Conservation (phyloP, 2,113 vertebrate species). For the Microtus richardsoni region DNA sequence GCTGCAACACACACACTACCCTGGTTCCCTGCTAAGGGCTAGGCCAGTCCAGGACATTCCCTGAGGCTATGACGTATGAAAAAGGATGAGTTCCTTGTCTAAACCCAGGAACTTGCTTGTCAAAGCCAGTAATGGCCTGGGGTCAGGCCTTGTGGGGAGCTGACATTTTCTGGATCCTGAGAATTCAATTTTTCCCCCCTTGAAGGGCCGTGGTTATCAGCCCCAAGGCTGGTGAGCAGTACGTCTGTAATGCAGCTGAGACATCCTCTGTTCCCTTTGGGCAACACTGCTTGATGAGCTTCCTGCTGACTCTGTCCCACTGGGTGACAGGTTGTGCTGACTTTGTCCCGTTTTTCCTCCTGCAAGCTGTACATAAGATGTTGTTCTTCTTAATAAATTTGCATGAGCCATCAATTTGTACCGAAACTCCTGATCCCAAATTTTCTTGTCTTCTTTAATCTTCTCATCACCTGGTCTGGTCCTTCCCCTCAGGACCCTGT, state of each 20-base stretch:
- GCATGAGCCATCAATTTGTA: neutral
- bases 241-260: neutral
- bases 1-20: neutral
- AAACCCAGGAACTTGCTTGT: neutral
- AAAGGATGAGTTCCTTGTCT: neutral
- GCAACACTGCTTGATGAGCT: neutral
- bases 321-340: neutral
- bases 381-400: neutral
- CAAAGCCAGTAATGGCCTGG: neutral
- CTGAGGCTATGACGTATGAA: neutral
- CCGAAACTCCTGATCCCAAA: neutral
- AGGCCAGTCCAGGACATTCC: neutral
- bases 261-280: neutral
- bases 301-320: neutral
- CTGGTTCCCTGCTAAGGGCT: neutral
- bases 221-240: neutral
- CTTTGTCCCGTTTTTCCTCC: neutral
- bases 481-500: neutral
- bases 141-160: neutral
- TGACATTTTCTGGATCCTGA: neutral
- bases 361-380: neutral
- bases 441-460: neutral
- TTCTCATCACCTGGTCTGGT: neutral
- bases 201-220: neutral
- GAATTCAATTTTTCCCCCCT: neutral